phyloP scores from a whole-genome alignment of 2,888 invertebrate species.

The Coelogynopora nodosa region DNA sequence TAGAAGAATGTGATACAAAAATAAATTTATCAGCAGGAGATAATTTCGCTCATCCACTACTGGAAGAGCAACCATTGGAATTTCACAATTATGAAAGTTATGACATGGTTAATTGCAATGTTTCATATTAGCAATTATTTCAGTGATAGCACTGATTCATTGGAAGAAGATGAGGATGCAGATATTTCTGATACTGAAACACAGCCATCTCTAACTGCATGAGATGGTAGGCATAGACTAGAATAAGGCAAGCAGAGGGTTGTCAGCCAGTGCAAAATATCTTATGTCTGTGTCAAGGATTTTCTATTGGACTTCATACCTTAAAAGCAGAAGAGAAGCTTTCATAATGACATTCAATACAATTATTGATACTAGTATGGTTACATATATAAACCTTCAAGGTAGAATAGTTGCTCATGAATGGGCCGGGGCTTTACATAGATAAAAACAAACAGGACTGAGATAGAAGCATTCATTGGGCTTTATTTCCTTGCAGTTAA shows the following conservation, averaged over 20 bases:
- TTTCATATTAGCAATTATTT: background rate
- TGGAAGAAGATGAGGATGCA: background rate
- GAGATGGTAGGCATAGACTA: background rate
- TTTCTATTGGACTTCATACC: background rate
- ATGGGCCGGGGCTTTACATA: background rate
- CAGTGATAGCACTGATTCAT: background rate
- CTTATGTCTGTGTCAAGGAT: background rate
- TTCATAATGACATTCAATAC: background rate
- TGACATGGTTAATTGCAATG: background rate
- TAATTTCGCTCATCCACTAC: background rate
- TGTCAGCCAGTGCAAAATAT: background rate
- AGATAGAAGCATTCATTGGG: background rate
- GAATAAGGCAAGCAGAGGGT: background rate
- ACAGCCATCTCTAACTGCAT: background rate
- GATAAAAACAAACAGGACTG: background rate
- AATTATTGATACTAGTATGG: background rate
- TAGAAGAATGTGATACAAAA: too few relatives aligned
- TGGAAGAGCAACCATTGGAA: background rate
- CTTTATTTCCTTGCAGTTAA: background rate
- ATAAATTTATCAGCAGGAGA: background rate
- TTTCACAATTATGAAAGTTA: background rate
- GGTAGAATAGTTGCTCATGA: background rate
- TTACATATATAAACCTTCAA: background rate
- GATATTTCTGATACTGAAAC: background rate
- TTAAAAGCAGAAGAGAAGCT: background rate